A percentile compares a stretch with the other conserved stretches of the same genome.
Evolutionary conservation across 2,888 invertebrate species (phyloP).

Genomic region (Zygogramma bicolorata): DNA sequence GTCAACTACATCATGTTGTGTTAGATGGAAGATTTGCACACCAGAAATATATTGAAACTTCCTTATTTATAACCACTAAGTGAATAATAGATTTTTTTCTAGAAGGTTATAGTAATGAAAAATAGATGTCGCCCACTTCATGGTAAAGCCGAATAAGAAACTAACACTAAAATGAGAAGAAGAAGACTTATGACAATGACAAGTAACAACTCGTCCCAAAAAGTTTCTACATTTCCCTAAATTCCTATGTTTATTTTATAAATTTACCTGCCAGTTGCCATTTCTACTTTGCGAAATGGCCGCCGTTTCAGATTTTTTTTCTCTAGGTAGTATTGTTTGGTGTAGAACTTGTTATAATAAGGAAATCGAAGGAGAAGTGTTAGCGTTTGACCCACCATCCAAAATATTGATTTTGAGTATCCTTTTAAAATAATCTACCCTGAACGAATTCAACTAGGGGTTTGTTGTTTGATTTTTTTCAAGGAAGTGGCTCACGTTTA

Average conservation of each 20-base stretch:
- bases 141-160: no score
- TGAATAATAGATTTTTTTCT: no score
- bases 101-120: no score
- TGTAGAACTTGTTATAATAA: conserved; percentile 93
- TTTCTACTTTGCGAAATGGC: conserved; percentile 71
- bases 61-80: no score
- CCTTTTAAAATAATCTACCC: conserved; percentile 65
- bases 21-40: no score
- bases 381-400: conserved; percentile 92
- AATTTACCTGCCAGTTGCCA: conserved; percentile 37
- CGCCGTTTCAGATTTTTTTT: conserved; percentile 92
- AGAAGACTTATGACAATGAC: no score
- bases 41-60: no score
- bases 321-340: conserved; percentile 91
- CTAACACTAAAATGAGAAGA: no score
- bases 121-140: no score
- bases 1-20: no score
- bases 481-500: background rate
- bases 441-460: background rate
- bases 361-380: conserved; percentile 92
- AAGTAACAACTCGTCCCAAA: no score
- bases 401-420: conserved; percentile 92
- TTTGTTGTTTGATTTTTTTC: background rate
- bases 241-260: conserved; percentile 14
- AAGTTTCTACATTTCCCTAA: no score